phyloP scores from a whole-genome alignment of 2,797 vertebrate species.

The Esox lucius region DNA sequence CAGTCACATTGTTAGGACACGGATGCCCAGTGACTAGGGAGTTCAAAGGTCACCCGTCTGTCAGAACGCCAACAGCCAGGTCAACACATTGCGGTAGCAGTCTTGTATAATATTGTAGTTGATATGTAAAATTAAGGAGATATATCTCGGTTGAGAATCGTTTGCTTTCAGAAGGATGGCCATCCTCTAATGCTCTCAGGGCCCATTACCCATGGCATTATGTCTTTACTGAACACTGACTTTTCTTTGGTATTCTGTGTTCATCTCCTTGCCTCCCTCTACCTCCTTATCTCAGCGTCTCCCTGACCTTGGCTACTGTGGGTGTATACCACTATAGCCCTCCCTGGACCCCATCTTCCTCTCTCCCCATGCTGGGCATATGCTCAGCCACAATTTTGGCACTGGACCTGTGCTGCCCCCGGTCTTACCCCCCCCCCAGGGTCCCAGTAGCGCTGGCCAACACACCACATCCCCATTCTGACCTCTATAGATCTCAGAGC shows the following conservation, averaged over 20 bases:
- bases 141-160: neutral
- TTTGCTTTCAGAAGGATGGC: neutral
- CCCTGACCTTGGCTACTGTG: constrained; percentile 19
- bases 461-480: neutral
- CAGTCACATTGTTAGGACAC: neutral
- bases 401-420: neutral
- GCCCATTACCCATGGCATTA: neutral
- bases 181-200: neutral
- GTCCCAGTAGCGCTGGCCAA: constrained; percentile 1
- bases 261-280: neutral
- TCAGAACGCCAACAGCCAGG: neutral
- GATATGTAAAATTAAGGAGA: neutral
- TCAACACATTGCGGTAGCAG: neutral
- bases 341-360: neutral
- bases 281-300: neutral
- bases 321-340: neutral
- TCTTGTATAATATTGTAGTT: neutral
- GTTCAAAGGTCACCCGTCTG: neutral
- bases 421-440: constrained; percentile 11
- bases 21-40: neutral
- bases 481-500: constrained; percentile 7
- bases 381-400: constrained; percentile 30
- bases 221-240: neutral
- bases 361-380: constrained; percentile 21
- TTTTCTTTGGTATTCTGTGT: neutral